Evolutionary conservation across 2,888 invertebrate genomes (phyloP).

Genomic region (Chelonus formosanus): DNA sequence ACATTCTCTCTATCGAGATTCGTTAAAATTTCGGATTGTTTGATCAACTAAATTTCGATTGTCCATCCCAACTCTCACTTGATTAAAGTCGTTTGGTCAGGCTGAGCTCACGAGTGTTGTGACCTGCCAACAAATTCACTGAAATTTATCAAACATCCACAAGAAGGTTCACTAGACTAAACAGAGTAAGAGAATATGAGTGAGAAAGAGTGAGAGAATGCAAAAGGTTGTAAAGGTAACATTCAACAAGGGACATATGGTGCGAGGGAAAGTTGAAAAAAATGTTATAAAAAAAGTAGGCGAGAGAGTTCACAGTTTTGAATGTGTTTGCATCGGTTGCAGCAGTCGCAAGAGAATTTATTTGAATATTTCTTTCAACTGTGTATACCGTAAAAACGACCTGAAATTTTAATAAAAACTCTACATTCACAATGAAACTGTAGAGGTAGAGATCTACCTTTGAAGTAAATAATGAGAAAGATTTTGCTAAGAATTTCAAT

Average conservation of each 20-base stretch:
- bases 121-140: constrained; percentile 7
- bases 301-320: constrained; percentile 18
- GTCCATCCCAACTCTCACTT: constrained; percentile 1
- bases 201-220: background rate
- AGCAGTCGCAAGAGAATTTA: constrained; percentile 34
- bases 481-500: too few relatives aligned
- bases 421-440: background rate
- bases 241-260: constrained; percentile 20
- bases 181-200: background rate
- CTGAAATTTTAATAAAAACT: constrained; percentile 32
- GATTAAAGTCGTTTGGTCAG: constrained; percentile 21
- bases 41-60: constrained; percentile 25
- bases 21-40: constrained; percentile 16
- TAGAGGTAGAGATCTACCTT: too few relatives aligned
- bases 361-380: constrained; percentile 36
- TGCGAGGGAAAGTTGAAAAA: constrained; percentile 3
- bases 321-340: constrained; percentile 38
- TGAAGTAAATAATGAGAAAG: too few relatives aligned
- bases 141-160: background rate
- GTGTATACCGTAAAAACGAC: constrained; percentile 22
- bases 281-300: constrained; percentile 13
- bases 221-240: background rate
- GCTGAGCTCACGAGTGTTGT: constrained; percentile 6
- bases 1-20: constrained; percentile 2
- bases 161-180: background rate